Evolutionary conservation across 2,113 vertebrate species (phyloP).

Genomic region (Ciconia stormi): DNA sequence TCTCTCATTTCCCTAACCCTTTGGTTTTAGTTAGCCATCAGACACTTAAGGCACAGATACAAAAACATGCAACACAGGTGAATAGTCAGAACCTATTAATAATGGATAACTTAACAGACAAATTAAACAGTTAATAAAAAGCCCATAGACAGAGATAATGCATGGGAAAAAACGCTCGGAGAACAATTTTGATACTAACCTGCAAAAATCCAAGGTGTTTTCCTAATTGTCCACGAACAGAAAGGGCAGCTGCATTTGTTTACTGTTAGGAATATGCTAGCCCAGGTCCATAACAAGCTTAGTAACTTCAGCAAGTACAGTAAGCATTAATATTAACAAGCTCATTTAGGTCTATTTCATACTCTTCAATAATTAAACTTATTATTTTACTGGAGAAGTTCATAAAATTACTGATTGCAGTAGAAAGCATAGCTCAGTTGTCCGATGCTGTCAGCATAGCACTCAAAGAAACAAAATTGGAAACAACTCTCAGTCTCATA

Average conservation of each 20-base stretch:
- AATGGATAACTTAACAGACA: neutral
- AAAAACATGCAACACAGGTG: neutral
- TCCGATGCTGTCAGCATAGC: neutral
- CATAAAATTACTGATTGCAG: neutral
- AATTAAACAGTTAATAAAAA: neutral
- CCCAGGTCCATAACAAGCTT: neutral
- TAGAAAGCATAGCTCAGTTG: neutral
- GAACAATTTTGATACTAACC: neutral
- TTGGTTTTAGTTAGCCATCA: neutral
- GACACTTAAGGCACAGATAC: neutral
- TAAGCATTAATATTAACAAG: slow-evolving; percentile 4
- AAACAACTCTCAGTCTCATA: neutral
- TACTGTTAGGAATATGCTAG: neutral
- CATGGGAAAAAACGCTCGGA: neutral
- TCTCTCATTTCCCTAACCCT: neutral
- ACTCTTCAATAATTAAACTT: neutral
- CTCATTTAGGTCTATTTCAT: neutral
- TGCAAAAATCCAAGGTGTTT: neutral
- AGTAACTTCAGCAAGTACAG: neutral
- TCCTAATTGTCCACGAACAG: neutral
- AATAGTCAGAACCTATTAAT: neutral
- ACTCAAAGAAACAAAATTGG: neutral
- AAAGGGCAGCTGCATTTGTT: neutral
- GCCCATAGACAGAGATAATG: neutral
- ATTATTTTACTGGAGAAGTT: neutral